phyloP scores from a whole-genome alignment of 2,888 invertebrate species.

The Panzeria rudis region DNA sequence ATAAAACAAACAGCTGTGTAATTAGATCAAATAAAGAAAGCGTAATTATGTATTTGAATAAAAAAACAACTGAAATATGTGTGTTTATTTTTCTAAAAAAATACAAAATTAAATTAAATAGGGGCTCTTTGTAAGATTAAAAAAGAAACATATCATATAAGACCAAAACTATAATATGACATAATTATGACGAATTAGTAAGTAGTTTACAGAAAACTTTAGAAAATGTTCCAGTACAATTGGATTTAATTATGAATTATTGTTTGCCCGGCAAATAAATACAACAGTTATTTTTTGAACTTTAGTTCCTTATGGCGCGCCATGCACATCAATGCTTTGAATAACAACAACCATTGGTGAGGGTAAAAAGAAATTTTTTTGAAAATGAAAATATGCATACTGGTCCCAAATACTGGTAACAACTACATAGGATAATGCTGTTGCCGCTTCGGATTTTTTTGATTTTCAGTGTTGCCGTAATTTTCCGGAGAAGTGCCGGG shows the following conservation, averaged over 20 bases:
- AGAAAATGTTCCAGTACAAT: background rate
- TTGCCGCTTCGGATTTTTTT: too few relatives aligned
- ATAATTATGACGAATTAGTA: constrained; percentile 30
- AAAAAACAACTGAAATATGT: background rate
- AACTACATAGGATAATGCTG: too few relatives aligned
- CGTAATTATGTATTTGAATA: background rate
- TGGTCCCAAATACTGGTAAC: too few relatives aligned
- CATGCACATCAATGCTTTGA: too few relatives aligned
- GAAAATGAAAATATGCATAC: too few relatives aligned
- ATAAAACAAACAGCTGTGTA: constrained; percentile 19
- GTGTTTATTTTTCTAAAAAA: background rate
- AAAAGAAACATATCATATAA: background rate
- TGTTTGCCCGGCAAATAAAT: background rate
- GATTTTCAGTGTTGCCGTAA: too few relatives aligned
- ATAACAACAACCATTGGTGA: too few relatives aligned
- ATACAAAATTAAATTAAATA: background rate
- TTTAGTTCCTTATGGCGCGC: too few relatives aligned
- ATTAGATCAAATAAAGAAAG: constrained; percentile 32
- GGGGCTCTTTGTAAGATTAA: background rate
- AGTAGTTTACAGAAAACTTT: background rate
- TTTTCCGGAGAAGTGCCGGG: too few relatives aligned
- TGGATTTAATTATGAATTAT: constrained; percentile 13
- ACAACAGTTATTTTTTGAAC: constrained; percentile 13
- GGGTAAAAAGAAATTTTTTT: too few relatives aligned
- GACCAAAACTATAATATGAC: background rate